These are phyloP conservation scores for Rhea americana DNA, from an alignment of 2,113 vertebrate species.

Conservation along the genomic window DNA sequence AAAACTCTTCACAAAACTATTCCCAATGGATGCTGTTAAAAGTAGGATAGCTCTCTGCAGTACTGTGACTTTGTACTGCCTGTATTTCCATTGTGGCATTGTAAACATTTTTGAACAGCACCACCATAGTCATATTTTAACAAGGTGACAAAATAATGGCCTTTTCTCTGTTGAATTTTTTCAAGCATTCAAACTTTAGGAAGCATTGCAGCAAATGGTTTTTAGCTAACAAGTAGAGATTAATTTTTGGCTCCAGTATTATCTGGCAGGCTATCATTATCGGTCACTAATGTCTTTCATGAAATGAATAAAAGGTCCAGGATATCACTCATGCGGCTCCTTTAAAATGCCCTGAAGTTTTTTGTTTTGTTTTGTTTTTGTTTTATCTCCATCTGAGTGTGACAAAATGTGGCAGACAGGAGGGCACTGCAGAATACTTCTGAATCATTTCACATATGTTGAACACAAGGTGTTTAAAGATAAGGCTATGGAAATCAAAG, in stretches of 20 bases:
- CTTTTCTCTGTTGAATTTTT: constrained; percentile 17
- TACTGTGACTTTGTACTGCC: not conserved
- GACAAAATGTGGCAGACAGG: constrained; percentile 54
- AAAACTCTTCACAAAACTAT: not conserved
- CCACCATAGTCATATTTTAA: not conserved
- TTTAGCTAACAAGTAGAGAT: constrained; percentile 31
- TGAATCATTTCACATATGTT: constrained; percentile 48
- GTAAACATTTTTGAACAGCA: constrained; percentile 23
- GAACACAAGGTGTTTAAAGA: constrained; percentile 56
- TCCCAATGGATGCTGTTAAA: not conserved
- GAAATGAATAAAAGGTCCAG: constrained; percentile 40
- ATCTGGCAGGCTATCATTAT: constrained; percentile 36
- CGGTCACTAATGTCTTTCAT: constrained; percentile 35
- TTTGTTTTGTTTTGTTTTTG: constrained; percentile 1
- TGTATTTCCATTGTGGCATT: not conserved
- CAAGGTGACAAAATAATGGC: not conserved
- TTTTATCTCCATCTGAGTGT: constrained; percentile 64
- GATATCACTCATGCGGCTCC: constrained; percentile 49
- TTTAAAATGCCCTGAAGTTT: constrained; percentile 51
- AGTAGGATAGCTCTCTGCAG: not conserved
- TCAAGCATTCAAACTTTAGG: constrained; percentile 8
- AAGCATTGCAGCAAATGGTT: constrained; percentile 30
- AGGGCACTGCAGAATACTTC: not conserved
- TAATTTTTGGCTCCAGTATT: constrained; percentile 34
- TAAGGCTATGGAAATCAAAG: not conserved